Evolutionary conservation across 2,888 invertebrate genomes (phyloP), one percentile per base, ranked within the genome.

Genomic region (Tenthredo scrophulariae): DNA sequence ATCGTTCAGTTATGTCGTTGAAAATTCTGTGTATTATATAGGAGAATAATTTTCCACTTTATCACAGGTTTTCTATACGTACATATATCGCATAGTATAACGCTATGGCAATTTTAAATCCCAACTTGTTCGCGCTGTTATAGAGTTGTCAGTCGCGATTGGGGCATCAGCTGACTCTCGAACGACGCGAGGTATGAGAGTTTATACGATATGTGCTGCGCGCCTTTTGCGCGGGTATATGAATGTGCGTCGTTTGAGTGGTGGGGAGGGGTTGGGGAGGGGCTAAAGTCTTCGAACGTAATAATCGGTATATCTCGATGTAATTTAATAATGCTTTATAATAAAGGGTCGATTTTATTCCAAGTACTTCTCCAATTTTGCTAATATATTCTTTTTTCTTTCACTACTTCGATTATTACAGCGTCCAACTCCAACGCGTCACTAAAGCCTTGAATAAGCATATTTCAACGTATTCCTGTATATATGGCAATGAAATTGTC

Each of bases 61-160:
- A 37, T 22, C 40, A 72, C n/a, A 15, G 10, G 22, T 37, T 43
- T 37, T n/a, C 3, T 5, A 15, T 5, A 37, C 33, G 15, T n/a
- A 37, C 9, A 33, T 43, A 37, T 37, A 18, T 72, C 72, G 72
- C 13, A 72, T 13, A 9, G 10, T n/a, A 7, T 6, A 22, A 43
- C 72, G 43, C 72, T 10, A 72, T 50, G 62, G 5, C 4, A 9
- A n/a, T 13, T 80, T 80, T 62, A 62, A 80, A 80, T 58, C 40
- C 29, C 37, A 9, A 62, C 5, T 29, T 46, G 80, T 80, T 80
- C 80, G 80, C 80, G 80, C 58, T 77, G n/a, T 40, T 77, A 62
- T 37, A 22, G 40, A 62, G 37, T 80, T 80, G 80, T 80, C 80
- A 80, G 33, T 37, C 58, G 80, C 62, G n/a, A 80, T 80, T 83